phyloP scores from a whole-genome alignment of 2,888 invertebrate species.

The Anoplius nigerrimus region DNA sequence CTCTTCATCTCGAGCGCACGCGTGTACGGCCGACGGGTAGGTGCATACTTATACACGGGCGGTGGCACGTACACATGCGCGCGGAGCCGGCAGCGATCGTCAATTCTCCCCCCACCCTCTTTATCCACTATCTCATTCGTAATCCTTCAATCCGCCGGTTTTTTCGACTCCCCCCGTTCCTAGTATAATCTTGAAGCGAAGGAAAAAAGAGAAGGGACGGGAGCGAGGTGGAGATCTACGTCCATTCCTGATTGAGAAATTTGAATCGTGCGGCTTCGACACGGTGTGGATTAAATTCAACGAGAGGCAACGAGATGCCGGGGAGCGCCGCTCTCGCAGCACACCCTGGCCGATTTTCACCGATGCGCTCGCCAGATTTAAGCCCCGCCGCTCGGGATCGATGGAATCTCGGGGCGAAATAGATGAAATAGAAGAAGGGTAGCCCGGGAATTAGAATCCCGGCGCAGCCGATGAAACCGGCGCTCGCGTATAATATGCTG shows the following conservation, averaged over 20 bases:
- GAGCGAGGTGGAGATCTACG: too few relatives aligned
- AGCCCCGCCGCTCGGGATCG: slow-evolving; percentile 49
- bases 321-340: slow-evolving; percentile 14
- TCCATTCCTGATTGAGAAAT: slow-evolving; percentile 33
- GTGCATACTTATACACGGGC: too few relatives aligned
- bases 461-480: slow-evolving; percentile 2
- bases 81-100: too few relatives aligned
- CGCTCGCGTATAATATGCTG: slow-evolving; percentile 12
- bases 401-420: slow-evolving; percentile 26
- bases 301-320: slow-evolving; percentile 43
- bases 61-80: too few relatives aligned
- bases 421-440: too few relatives aligned
- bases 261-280: slow-evolving; percentile 33
- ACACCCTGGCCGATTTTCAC: slow-evolving; percentile 29
- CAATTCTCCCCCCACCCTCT: not conserved
- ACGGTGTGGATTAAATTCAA: slow-evolving; percentile 48
- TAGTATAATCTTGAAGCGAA: slow-evolving; percentile 18
- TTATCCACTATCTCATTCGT: slow-evolving; percentile 9
- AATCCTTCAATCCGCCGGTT: slow-evolving; percentile 14
- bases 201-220: slow-evolving; percentile 37
- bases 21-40: too few relatives aligned
- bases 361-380: slow-evolving; percentile 41
- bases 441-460: slow-evolving; percentile 21
- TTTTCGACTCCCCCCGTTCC: slow-evolving; percentile 22
- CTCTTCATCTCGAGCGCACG: too few relatives aligned